Percentiles rank a stretch among this genome's conserved stretches.
Conservation (phyloP, 2,113 vertebrate genomes). For the Lophotis ruficrista region DNA sequence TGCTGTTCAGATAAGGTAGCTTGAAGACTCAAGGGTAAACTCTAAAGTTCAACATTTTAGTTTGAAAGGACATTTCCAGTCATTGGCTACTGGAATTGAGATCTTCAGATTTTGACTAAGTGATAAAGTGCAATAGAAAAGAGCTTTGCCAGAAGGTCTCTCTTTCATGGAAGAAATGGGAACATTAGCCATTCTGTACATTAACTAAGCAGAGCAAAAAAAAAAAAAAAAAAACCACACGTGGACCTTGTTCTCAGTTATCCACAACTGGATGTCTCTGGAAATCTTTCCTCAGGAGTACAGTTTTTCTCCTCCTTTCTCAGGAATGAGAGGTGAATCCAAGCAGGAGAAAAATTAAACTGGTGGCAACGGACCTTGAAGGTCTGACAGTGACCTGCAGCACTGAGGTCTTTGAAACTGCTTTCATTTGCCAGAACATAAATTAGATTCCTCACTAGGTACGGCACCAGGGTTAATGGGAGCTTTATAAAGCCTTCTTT, state of each 20-base stretch:
- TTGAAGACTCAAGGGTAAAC: slow-evolving; percentile 27
- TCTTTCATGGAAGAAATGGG: neutral
- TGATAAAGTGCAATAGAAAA: neutral
- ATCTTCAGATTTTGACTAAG: neutral
- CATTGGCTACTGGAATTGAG: slow-evolving; percentile 20
- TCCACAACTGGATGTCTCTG: neutral
- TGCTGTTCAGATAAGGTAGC: neutral
- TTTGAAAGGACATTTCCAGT: slow-evolving; percentile 39
- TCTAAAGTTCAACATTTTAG: slow-evolving; percentile 53
- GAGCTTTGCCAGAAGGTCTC: neutral
- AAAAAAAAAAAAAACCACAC: neutral
- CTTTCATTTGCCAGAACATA: slow-evolving; percentile 66
- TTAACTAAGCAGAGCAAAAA: neutral
- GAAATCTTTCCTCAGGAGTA: neutral
- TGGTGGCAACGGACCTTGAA: slow-evolving; percentile 58
- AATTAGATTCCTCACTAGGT: slow-evolving; percentile 64
- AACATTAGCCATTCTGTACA: neutral
- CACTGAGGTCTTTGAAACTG: slow-evolving; percentile 20
- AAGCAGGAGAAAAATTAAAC: slow-evolving; percentile 63
- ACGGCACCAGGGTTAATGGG: slow-evolving; percentile 29
- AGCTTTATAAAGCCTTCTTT: slow-evolving; percentile 60
- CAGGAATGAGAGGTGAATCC: neutral
- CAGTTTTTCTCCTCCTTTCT: slow-evolving; percentile 1
- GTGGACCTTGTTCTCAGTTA: neutral
- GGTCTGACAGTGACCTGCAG: slow-evolving; percentile 63